Percentiles rank a stretch among this genome's conserved stretches.
Conservation (phyloP, 2,888 invertebrate species). For the Drosophila mimetica region DNA sequence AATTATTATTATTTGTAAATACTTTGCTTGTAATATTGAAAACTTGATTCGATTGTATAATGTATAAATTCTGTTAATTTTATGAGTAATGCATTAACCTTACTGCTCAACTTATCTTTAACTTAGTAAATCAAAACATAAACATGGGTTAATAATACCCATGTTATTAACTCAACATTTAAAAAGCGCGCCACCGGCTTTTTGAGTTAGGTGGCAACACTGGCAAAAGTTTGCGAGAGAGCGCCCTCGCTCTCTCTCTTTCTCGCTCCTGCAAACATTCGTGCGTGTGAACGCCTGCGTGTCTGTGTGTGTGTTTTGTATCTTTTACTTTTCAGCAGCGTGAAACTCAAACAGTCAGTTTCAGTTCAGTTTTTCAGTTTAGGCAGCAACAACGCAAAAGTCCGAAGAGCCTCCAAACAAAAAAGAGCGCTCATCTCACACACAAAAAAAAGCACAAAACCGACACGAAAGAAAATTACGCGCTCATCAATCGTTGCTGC, state of each 20-base stretch:
- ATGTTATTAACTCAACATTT: neutral
- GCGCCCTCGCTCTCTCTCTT: conserved; percentile 18
- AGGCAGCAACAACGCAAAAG: conserved; percentile 30
- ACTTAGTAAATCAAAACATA: too few relatives aligned
- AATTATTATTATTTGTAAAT: too few relatives aligned
- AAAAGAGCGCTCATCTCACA: conserved; percentile 13
- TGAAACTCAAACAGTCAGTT: conserved; percentile 32
- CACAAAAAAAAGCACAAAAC: conserved; percentile 40
- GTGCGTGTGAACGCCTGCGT: conserved; percentile 28
- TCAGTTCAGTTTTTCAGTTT: conserved; percentile 32
- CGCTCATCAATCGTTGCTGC: conserved; percentile 34
- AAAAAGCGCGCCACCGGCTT: conserved; percentile 20
- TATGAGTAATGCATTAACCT: too few relatives aligned
- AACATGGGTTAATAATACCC: neutral
- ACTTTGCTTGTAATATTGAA: too few relatives aligned
- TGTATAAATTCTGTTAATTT: too few relatives aligned
- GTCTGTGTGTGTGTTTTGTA: conserved; percentile 62
- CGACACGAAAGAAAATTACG: conserved; percentile 38
- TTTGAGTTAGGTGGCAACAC: conserved; percentile 21
- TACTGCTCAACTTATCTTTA: too few relatives aligned
- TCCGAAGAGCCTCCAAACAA: conserved; percentile 21
- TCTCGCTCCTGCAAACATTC: conserved; percentile 71
- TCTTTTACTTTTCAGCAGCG: conserved; percentile 70
- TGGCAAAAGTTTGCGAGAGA: conserved; percentile 25
- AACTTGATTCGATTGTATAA: too few relatives aligned